These are phyloP conservation scores for Uropsilus gracilis DNA, from an alignment of 2,113 vertebrate genomes.

Conservation along the genomic window DNA sequence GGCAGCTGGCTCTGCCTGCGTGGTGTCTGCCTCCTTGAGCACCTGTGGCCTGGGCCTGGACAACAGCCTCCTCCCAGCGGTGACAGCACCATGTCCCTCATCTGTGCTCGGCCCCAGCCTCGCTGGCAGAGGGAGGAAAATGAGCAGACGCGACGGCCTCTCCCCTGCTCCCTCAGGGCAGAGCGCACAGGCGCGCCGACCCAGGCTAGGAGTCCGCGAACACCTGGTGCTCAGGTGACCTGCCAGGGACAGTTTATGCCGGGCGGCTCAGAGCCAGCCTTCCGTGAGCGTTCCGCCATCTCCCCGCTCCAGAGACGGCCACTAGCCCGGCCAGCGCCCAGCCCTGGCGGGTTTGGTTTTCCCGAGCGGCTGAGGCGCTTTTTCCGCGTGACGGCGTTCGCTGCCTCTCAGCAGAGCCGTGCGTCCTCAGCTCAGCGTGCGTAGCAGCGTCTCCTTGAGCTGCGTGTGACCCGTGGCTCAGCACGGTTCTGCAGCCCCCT, in stretches of 20 bases:
- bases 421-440: conserved; percentile 72
- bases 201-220: neutral
- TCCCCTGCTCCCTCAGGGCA: neutral
- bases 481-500: conserved; percentile 59
- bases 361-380: conserved; percentile 65
- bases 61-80: neutral
- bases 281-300: neutral
- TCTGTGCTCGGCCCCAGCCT: neutral
- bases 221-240: conserved; percentile 1
- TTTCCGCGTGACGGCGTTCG: conserved; percentile 67
- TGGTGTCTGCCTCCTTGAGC: neutral
- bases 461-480: conserved; percentile 65
- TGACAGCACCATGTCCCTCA: neutral
- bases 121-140: neutral
- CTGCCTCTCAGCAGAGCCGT: conserved; percentile 69
- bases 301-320: conserved; percentile 33
- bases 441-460: conserved; percentile 68
- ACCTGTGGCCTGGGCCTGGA: neutral
- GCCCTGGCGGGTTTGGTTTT: conserved; percentile 44
- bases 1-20: too few relatives aligned
- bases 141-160: too few relatives aligned
- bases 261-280: neutral
- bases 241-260: neutral
- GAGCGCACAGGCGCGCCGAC: too few relatives aligned
- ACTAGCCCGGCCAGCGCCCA: conserved; percentile 47